Conservation (phyloP, 2,797 vertebrate species). For the Cichlasoma orientale region DNA sequence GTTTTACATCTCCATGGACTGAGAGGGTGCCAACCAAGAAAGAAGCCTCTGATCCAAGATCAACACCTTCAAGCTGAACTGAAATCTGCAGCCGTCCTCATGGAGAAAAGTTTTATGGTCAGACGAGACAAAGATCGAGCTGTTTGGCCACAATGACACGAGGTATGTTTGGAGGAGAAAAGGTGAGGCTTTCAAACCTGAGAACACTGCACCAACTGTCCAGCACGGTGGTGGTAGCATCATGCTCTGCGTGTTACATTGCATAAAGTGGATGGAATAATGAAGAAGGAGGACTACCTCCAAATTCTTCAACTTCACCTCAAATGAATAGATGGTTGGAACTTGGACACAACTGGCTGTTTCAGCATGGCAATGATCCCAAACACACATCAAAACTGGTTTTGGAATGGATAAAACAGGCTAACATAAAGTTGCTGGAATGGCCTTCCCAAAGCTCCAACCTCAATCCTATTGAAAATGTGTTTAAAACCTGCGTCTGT, state of each 20-base stretch:
- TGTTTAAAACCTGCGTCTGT: too few species aligned
- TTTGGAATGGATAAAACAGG: too few species aligned
- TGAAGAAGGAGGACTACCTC: too few species aligned
- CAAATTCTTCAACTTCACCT: too few species aligned
- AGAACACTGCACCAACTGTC: neutral
- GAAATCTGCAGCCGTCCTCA: neutral
- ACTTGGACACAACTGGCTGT: neutral
- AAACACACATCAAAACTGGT: too few species aligned
- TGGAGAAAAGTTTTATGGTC: neutral
- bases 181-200: neutral
- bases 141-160: neutral
- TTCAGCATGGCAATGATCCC: neutral
- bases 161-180: neutral
- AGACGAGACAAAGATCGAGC: neutral
- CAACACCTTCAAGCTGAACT: neutral
- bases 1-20: neutral
- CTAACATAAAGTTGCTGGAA: too few species aligned
- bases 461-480: too few species aligned
- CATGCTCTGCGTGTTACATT: neutral
- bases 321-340: neutral
- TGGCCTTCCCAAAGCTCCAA: too few species aligned
- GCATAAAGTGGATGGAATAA: neutral
- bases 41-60: neutral
- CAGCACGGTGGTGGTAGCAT: neutral
- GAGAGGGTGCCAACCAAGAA: neutral